phyloP scores from a whole-genome alignment of 2,113 vertebrate genomes.

The Cyanoderma ruficeps region DNA sequence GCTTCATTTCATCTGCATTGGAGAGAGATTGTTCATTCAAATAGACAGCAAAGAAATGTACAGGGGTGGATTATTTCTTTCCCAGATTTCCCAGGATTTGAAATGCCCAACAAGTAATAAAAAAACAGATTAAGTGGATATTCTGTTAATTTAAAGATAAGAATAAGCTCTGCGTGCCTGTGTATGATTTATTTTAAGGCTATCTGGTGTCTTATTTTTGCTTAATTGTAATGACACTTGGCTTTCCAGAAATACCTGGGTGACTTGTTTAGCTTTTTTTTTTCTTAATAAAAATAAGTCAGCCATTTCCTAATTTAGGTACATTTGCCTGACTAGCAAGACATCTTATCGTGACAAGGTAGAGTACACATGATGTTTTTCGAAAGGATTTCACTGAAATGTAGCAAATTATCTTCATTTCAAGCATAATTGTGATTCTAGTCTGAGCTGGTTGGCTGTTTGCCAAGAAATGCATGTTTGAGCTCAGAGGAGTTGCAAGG shows the following conservation, averaged over 20 bases:
- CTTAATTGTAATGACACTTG: background rate
- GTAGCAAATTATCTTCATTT: constrained; percentile 1
- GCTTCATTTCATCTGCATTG: background rate
- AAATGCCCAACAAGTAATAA: background rate
- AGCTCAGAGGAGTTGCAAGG: background rate
- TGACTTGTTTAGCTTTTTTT: background rate
- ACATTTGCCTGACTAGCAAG: background rate
- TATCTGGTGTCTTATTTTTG: background rate
- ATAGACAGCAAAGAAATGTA: background rate
- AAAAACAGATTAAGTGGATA: background rate
- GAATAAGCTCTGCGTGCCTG: background rate
- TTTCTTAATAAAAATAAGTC: background rate
- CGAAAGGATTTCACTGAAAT: background rate
- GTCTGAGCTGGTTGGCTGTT: background rate
- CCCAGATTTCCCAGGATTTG: background rate
- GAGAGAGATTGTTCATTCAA: background rate
- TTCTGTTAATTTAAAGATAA: background rate
- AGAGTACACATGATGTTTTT: background rate
- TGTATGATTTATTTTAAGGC: background rate
- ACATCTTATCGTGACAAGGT: background rate
- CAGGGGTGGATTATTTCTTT: background rate
- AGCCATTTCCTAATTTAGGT: background rate
- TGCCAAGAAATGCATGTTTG: background rate
- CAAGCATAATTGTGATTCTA: background rate
- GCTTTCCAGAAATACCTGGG: background rate